Conservation (phyloP, 2,888 invertebrate genomes). For the Lithosia quadra region DNA sequence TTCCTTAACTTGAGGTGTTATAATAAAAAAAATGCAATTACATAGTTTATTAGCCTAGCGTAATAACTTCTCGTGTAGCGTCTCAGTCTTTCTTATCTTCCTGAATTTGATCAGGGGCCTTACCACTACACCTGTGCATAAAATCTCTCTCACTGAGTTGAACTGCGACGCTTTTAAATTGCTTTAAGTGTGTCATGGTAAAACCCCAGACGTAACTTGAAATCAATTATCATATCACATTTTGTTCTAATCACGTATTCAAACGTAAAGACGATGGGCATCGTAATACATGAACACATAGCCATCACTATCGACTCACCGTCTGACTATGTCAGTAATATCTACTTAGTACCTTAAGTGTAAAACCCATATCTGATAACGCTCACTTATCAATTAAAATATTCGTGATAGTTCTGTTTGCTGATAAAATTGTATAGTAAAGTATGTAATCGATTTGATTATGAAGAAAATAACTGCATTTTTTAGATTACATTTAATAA, state of each 20-base stretch:
- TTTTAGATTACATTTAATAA: constrained; percentile 10
- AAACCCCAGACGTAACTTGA: no score
- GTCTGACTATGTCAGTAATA: constrained; percentile 1
- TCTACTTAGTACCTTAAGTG: neutral
- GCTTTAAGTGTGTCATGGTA: no score
- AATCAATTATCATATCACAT: neutral
- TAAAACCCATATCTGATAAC: constrained; percentile 11
- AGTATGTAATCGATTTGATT: constrained; percentile 9
- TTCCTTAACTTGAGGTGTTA: no score
- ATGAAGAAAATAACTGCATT: constrained; percentile 6
- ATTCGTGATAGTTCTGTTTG: constrained; percentile 8
- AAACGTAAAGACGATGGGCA: neutral
- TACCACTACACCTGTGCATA: no score
- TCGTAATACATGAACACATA: constrained; percentile 10
- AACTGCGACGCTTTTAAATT: no score
- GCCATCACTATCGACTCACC: neutral
- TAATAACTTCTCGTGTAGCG: no score
- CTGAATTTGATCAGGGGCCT: neutral
- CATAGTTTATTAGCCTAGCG: no score
- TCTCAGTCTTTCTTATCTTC: neutral
- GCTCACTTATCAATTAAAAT: constrained; percentile 7
- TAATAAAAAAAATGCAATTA: no score
- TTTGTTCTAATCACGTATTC: neutral
- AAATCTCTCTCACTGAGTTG: no score
- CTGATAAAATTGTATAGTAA: neutral